Evolutionary conservation across 2,888 invertebrate genomes (phyloP).

Genomic region (Dicyrtomina minuta): DNA sequence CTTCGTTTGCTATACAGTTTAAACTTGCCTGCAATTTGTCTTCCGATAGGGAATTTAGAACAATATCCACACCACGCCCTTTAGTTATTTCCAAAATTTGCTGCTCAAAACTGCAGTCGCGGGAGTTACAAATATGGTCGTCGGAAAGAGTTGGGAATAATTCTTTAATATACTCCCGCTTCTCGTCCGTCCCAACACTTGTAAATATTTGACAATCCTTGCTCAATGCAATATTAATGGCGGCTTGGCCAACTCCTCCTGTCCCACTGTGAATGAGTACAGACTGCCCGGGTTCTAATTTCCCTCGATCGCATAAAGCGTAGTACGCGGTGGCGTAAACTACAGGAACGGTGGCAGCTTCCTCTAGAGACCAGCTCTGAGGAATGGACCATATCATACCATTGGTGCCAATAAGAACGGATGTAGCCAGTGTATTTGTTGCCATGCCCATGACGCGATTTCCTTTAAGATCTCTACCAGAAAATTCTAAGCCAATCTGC

Average conservation of each 20-base stretch:
- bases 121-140: conserved; percentile 66
- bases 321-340: conserved; percentile 75
- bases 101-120: conserved; percentile 55
- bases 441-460: conserved; percentile 65
- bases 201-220: conserved; percentile 86
- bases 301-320: conserved; percentile 82
- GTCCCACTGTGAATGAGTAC: conserved; percentile 90
- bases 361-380: conserved; percentile 64
- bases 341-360: conserved; percentile 90
- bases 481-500: conserved; percentile 65
- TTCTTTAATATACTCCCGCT: conserved; percentile 72
- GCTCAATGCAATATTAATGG: conserved; percentile 86
- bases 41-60: conserved; percentile 57
- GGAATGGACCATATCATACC: conserved; percentile 65
- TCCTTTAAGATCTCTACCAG: conserved; percentile 59
- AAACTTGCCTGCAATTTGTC: conserved; percentile 57
- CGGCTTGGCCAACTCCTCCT: conserved; percentile 95
- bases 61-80: conserved; percentile 85
- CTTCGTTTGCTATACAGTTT: conserved; percentile 63
- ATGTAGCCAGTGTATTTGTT: conserved; percentile 65
- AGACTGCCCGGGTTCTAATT: conserved; percentile 75
- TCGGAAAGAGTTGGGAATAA: neutral
- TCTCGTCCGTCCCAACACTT: conserved; percentile 84
- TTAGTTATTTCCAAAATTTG: conserved; percentile 70
- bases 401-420: conserved; percentile 59